Evolutionary conservation across 2,797 vertebrate genomes (phyloP), one percentile per base, ranked within the genome.

Genomic region (Coregonus sp.): DNA sequence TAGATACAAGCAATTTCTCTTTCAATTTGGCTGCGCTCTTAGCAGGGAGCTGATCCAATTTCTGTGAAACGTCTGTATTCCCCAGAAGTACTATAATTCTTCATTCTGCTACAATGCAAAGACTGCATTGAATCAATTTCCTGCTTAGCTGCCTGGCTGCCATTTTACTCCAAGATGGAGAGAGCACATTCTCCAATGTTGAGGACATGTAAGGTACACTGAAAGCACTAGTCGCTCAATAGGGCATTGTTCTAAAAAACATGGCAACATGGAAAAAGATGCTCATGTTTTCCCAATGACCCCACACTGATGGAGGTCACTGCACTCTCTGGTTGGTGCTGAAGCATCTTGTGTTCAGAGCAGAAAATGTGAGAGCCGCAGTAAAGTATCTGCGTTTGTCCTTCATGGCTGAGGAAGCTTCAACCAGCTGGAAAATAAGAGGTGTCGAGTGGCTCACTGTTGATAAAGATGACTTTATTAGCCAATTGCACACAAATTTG

Each of bases 381-480:
- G 76, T 75, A 52, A 80, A 81, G 82, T 76, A 6, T 70, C 71
- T 59, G 73, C 78, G 85, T 89, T 89, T 86, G 92, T 92, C 91
- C 92, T 93, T 92, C 89, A 91, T 88, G 90, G 86, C 89, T 91
- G 87, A 87, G 90, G 89, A 91, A 84, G 81, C 80, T 81, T 85
- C 83, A 86, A 87, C 86, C 86, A 87, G 75, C 85, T 86, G 86
- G 86, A 89, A 86, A 89, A 84, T 80, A 91, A 90, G 91, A 92
- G 90, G 88, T 91, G 90, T 86, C 76, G 83, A 81, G 83, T 25
- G 61, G 81, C 86, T 84, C 77, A 12, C 86, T 81, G 83, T 82
- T 89, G 87, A 92, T 92, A 87, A 84, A 93, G 90, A 91, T 93
- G 89, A 91, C 90, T 84, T 75, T 82, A 85, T 87, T 83, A 88